Evolutionary conservation across 1,140 invertebrate genomes (phyloP).

Genomic region (Cyrtorhinus lividipennis): DNA sequence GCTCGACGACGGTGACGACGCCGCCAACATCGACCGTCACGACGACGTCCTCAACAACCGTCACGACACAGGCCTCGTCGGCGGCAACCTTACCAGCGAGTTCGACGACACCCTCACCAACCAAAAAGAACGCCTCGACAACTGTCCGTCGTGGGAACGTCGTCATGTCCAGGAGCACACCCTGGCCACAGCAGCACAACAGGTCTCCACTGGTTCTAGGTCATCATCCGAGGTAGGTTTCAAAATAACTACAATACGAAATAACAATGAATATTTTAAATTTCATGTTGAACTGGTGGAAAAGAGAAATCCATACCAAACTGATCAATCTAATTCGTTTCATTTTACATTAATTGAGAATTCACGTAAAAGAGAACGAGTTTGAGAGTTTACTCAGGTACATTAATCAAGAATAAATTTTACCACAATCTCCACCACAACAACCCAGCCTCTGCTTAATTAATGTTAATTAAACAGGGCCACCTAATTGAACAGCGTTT

Average conservation of each 20-base stretch:
- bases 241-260: too few species aligned
- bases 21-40: conserved; percentile 25
- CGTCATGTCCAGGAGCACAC: conserved; percentile 21
- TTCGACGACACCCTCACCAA: conserved; percentile 12
- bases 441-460: too few species aligned
- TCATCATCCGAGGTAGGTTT: conserved; percentile 37
- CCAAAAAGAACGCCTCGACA: conserved; percentile 30
- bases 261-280: too few species aligned
- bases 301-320: too few species aligned
- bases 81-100: conserved; percentile 25
- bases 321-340: too few species aligned
- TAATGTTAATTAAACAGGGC: too few species aligned
- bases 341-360: too few species aligned
- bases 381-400: too few species aligned
- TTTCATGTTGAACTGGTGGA: too few species aligned
- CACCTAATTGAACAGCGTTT: too few species aligned
- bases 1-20: conserved; percentile 24
- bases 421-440: too few species aligned
- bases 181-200: conserved; percentile 29
- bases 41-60: conserved; percentile 26
- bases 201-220: conserved; percentile 55
- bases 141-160: conserved; percentile 24
- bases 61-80: conserved; percentile 25
- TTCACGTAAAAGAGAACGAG: background rate
- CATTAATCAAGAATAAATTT: too few species aligned